Evolutionary conservation across 2,113 vertebrate genomes (phyloP).

Genomic region (Grammomys surdaster): DNA sequence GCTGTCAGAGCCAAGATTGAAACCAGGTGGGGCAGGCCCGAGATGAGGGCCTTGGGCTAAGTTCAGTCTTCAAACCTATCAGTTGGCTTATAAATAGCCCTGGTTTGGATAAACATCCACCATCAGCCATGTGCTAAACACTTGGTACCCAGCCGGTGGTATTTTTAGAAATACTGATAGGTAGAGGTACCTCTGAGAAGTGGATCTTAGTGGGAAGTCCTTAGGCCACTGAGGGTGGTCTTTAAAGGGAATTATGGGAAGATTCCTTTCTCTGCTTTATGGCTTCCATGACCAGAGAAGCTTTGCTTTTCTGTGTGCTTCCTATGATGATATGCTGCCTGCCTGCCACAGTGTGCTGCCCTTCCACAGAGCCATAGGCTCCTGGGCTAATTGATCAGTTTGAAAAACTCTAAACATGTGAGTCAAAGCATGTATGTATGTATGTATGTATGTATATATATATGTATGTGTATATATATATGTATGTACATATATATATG

Average conservation of each 20-base stretch:
- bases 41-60: background rate
- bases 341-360: background rate
- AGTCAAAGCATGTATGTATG: background rate
- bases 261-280: background rate
- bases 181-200: background rate
- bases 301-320: background rate
- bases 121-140: background rate
- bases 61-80: background rate
- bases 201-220: background rate
- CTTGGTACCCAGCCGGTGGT: background rate
- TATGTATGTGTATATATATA: no score
- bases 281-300: background rate
- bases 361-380: background rate
- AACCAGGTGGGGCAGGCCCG: background rate
- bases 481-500: background rate
- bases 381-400: background rate
- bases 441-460: no score
- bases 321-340: background rate
- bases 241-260: background rate
- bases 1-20: background rate
- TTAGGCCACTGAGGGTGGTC: no score
- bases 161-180: background rate
- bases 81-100: background rate
- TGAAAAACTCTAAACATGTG: background rate
- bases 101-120: background rate